Base-by-base conservation (phyloP, 2,113 vertebrate genomes). In the Brachypteracias leptosomus region DNA sequence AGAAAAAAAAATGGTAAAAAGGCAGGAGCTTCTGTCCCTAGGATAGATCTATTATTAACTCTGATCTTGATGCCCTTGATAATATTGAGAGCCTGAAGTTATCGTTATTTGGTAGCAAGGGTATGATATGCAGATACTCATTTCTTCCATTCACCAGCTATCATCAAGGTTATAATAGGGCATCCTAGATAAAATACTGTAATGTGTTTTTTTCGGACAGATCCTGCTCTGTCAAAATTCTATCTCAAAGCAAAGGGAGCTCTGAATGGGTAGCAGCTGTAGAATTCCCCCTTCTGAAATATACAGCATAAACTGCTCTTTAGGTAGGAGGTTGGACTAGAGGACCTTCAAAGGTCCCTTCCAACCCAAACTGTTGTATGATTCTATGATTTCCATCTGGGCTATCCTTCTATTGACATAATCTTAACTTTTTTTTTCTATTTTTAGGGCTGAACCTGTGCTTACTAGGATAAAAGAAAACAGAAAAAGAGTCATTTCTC, bases 401-500 rank as follows among this genome's bases (percentile, higher is more conserved):
- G 40, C 25, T 85, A 0, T 25, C 11, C n/a, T 85, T 63, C 46
- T 70, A 21, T 26, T 44, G 25, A 68, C 4, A 3, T 31, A 42
- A 20, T 36, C 26, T 38, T 75, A 51, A 78, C 15, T 36, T 38
- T 18, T 7, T 24, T 35, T 18, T 24, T 18, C 29, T 20, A 26
- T 25, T 33, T 59, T 85, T 62, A 99, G 99, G 99, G 99, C 99
- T 36, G 99, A 99, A 96, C 99, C 99, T 6, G 98, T 99, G 57
- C 99, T 99, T 57, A 97, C 98, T 62, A 98, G 99, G 90, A 99
- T 99, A 96, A 98, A 99, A 95, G 99, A 99, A 96, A 98, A 99
- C 97, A 98, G 99, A 95, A 99, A 98, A 10, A 98, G 99, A 80
- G 98, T 99, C 11, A 99, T 99, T 96, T 99, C 99, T 8, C 99